Evolutionary conservation across 30 jellyfish, hydroid and myxozoan species (phyloP), one percentile per base, ranked within the genome.

Genomic region (Pelagia noctiluca): DNA sequence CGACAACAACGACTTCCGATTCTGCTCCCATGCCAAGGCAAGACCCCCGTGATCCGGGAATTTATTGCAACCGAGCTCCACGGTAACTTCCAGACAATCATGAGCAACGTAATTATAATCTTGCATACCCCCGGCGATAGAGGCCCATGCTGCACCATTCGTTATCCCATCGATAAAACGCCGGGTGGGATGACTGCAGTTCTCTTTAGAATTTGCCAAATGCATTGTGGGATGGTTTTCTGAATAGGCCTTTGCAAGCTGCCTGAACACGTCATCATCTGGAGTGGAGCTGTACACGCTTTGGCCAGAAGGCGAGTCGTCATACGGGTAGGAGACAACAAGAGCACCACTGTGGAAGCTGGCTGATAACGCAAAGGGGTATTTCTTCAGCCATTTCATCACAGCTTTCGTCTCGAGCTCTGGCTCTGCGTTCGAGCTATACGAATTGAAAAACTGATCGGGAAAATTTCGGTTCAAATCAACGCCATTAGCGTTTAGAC

Each of bases 111-210:
- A 95, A 67, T 95, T 95, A 62, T 95, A 95, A 80, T 95, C 99
- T 71, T 95, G 99, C 99, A 95, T 95, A 33, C 98, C 97, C 3
- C 97, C 97, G 31, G 97, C 47, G 3, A 95, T 57, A 57, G 97
- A 78, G 21, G 98, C 92, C 99, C 99, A 95, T 0, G 97, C 99
- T n/a, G 99, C 99, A 2, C 99, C 99, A 50, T 95, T 95, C 3
- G 98, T 83, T 21, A 95, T 90, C 2, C 99, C 99, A 42, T 91
- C 99, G 54, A 96, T 89, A 49, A 95, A 95, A 2, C 97, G 97
- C 23, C 75, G 76, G 70, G 85, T 42, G n/a, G 97, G 95, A 24
- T 83, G 91, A 46, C 91, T 65, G 74, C 99, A 95, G 50, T 95
- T 89, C 80, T 78, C 97, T 70, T 89, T 95, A 18, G 99, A 89